Percentiles rank a stretch among this genome's conserved stretches.
Evolutionary conservation across 2,797 vertebrate genomes (phyloP).

Genomic region (Sparus aurata): DNA sequence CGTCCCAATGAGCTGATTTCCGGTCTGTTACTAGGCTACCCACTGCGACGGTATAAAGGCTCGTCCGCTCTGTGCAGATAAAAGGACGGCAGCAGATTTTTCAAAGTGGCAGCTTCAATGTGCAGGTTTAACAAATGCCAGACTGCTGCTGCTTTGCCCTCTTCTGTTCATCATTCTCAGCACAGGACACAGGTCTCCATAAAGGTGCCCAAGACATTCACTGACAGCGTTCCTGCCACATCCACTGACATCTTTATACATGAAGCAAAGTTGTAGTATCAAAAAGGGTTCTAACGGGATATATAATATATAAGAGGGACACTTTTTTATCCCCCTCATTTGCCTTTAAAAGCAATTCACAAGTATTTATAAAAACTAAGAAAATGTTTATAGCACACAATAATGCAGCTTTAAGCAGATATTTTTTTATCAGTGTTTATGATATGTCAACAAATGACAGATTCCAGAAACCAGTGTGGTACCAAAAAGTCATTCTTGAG

Average conservation of each 20-base stretch:
- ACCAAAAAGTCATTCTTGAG: no score
- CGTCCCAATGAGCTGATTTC: slow-evolving; percentile 72
- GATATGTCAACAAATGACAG: background rate
- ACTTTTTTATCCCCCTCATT: background rate
- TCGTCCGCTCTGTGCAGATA: slow-evolving; percentile 31
- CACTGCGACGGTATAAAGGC: slow-evolving; percentile 45
- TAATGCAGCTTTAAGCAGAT: background rate
- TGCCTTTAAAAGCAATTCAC: background rate
- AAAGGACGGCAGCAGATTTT: slow-evolving; percentile 38
- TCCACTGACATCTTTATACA: slow-evolving; percentile 37
- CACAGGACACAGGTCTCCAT: slow-evolving; percentile 52
- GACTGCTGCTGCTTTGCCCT: slow-evolving; percentile 9
- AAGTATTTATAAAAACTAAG: no score
- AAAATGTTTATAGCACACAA: background rate
- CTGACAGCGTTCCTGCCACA: slow-evolving; percentile 59
- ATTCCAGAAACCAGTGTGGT: no score
- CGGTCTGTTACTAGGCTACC: slow-evolving; percentile 57
- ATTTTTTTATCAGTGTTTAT: background rate
- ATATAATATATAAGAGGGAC: background rate
- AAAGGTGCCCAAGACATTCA: slow-evolving; percentile 71
- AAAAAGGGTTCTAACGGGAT: background rate
- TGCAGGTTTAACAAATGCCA: slow-evolving; percentile 53
- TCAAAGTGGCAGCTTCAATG: slow-evolving; percentile 47
- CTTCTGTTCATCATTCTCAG: slow-evolving; percentile 46
- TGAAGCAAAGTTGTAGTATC: background rate